Conservation (phyloP, 2,888 invertebrate species). For the Omphaloscelis lunosa region DNA sequence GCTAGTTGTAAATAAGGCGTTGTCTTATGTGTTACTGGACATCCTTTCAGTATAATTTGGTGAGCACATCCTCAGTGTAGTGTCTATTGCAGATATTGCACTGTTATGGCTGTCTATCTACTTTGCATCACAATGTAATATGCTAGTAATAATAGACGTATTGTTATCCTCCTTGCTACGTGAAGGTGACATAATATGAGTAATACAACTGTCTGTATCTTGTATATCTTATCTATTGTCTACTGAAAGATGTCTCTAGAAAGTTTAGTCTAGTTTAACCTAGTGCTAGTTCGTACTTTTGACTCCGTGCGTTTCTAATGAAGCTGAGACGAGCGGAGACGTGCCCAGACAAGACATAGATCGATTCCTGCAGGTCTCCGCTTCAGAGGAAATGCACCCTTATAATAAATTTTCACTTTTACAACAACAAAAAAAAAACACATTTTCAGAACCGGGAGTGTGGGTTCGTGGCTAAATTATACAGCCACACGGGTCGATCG, state of each 20-base stretch:
- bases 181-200: constrained; percentile 28
- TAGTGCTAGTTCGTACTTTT: not conserved
- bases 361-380: too few relatives aligned
- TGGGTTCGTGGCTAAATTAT: too few relatives aligned
- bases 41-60: not conserved
- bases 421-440: too few relatives aligned
- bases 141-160: constrained; percentile 10
- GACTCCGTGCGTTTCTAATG: too few relatives aligned
- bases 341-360: too few relatives aligned
- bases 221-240: not conserved
- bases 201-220: not conserved
- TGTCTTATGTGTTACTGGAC: too few relatives aligned
- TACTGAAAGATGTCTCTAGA: not conserved
- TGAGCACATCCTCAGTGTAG: not conserved
- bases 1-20: too few relatives aligned
- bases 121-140: constrained; percentile 31
- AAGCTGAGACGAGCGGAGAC: too few relatives aligned
- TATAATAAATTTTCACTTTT: too few relatives aligned
- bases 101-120: not conserved
- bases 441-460: too few relatives aligned
- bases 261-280: not conserved
- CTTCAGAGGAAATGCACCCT: too few relatives aligned
- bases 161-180: constrained; percentile 27
- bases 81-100: not conserved
- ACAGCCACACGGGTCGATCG: too few relatives aligned